These are phyloP conservation scores for Chaetophractus vellerosus DNA, from an alignment of 2,797 vertebrate species.

Conservation along the genomic window DNA sequence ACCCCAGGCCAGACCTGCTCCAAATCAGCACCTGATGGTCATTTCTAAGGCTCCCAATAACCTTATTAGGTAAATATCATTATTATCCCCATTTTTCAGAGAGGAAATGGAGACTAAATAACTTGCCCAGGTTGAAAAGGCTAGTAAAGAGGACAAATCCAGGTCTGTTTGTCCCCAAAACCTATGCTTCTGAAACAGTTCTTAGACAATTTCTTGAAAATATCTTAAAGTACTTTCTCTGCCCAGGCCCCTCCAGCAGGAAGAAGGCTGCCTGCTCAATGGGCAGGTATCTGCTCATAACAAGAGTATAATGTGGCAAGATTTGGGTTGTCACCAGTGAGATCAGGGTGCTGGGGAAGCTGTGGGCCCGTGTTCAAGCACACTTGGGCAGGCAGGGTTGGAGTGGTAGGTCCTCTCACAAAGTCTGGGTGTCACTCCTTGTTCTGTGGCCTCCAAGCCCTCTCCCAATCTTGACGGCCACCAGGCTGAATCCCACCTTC, in stretches of 20 bases:
- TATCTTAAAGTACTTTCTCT: not conserved
- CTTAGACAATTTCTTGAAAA: not conserved
- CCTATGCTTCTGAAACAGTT: rapidly evolving
- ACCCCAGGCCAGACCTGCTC: not conserved
- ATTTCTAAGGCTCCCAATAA: not conserved
- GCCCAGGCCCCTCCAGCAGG: not conserved
- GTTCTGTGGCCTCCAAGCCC: not conserved
- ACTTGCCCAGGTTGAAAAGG: not conserved
- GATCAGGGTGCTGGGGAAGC: rapidly evolving
- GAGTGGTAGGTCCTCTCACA: not conserved
- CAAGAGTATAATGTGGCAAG: not conserved
- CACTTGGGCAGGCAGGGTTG: not conserved
- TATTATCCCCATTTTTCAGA: not conserved
- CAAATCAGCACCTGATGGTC: not conserved
- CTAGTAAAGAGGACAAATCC: not conserved
- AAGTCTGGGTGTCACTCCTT: no score
- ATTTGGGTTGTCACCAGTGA: not conserved
- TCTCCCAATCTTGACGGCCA: not conserved
- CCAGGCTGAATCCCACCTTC: not conserved
- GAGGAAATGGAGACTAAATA: not conserved
- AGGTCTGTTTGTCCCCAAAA: not conserved
- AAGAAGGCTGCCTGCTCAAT: not conserved
- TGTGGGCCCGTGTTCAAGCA: not conserved
- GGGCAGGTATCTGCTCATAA: rapidly evolving
- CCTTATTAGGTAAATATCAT: not conserved